Evolutionary conservation across 2,797 vertebrate genomes (phyloP).

Genomic region (Cyprinella venusta): DNA sequence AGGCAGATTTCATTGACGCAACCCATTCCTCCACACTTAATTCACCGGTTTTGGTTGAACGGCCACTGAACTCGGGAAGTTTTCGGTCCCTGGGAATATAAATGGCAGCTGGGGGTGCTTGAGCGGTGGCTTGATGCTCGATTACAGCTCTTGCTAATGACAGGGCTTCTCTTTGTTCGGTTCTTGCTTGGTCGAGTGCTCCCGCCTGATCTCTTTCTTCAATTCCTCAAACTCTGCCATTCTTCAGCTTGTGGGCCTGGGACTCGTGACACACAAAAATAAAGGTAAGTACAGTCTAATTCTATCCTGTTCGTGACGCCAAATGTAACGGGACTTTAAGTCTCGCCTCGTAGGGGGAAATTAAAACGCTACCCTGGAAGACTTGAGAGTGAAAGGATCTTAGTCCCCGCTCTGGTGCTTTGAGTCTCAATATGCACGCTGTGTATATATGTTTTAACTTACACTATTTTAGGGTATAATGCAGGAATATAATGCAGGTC

Average conservation of each 20-base stretch:
- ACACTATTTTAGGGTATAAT: too few species aligned
- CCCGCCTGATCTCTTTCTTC: not conserved
- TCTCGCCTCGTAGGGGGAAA: too few species aligned
- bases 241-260: not conserved
- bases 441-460: too few species aligned
- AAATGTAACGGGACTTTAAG: not conserved
- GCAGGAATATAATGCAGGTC: too few species aligned
- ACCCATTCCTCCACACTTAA: constrained; percentile 26
- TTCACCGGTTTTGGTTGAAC: too few species aligned
- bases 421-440: too few species aligned
- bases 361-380: too few species aligned
- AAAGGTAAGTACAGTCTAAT: not conserved
- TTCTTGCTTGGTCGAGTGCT: not conserved
- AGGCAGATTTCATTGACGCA: constrained; percentile 7
- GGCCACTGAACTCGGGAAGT: constrained; percentile 25
- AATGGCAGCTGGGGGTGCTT: not conserved
- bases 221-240: constrained; percentile 3
- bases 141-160: constrained; percentile 1
- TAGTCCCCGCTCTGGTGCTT: too few species aligned
- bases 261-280: not conserved
- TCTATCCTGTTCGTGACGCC: constrained; percentile 22
- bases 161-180: constrained; percentile 19
- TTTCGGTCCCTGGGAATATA: constrained; percentile 31
- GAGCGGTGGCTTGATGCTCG: constrained; percentile 3
- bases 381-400: too few species aligned